Percentiles rank a stretch among this genome's conserved stretches.
Conservation (phyloP, 1,140 invertebrate genomes). For the Listronotus bonariensis region DNA sequence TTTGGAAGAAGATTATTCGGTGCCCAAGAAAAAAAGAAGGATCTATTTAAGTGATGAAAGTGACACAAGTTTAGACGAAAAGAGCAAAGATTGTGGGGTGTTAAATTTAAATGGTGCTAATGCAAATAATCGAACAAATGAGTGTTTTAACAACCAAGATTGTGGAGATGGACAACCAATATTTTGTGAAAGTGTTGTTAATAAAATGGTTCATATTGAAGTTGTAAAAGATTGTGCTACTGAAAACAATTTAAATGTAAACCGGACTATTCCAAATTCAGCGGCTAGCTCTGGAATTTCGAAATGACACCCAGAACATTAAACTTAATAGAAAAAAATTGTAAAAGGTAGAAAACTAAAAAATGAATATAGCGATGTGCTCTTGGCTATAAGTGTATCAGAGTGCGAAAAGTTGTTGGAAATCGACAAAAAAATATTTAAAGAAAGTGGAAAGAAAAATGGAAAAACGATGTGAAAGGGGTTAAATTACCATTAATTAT, state of each 20-base stretch:
- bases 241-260: not conserved
- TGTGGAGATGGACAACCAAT: too few relatives aligned
- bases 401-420: slow-evolving; percentile 30
- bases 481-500: slow-evolving; percentile 22
- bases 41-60: slow-evolving; percentile 17
- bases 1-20: slow-evolving; percentile 36
- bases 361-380: slow-evolving; percentile 22
- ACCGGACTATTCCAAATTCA: slow-evolving; percentile 1
- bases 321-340: slow-evolving; percentile 22
- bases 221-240: too few relatives aligned
- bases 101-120: too few relatives aligned
- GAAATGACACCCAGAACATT: slow-evolving; percentile 17
- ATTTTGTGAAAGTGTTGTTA: too few relatives aligned
- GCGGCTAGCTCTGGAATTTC: slow-evolving; percentile 12
- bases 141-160: too few relatives aligned
- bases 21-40: slow-evolving; percentile 39
- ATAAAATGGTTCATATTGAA: too few relatives aligned
- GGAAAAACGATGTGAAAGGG: slow-evolving; percentile 1
- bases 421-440: slow-evolving; percentile 17
- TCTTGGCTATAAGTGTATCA: slow-evolving; percentile 17
- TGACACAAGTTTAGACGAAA: not conserved
- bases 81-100: not conserved
- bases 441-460: slow-evolving; percentile 25
- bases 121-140: too few relatives aligned
- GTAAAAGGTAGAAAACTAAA: slow-evolving; percentile 13